These are phyloP conservation scores for Caenorhabditis virilis DNA, from an alignment of 2,888 invertebrate species.

Conservation along the genomic window DNA sequence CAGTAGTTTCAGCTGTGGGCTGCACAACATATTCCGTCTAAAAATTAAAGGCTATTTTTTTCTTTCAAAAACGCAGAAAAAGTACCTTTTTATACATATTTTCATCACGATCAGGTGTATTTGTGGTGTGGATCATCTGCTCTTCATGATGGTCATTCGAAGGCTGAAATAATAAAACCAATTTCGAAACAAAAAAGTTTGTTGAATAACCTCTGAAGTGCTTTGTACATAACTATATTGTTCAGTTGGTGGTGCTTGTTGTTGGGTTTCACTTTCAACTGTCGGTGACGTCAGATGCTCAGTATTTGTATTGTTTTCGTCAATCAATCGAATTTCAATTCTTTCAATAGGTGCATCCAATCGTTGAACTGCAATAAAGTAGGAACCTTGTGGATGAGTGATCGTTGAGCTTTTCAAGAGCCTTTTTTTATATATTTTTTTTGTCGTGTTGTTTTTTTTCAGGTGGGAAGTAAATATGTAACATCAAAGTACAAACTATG, in stretches of 20 bases:
- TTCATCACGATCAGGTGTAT: slow-evolving; percentile 4
- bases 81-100: slow-evolving; percentile 30
- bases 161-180: neutral
- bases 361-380: slow-evolving; percentile 34
- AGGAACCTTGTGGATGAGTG: neutral
- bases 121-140: neutral
- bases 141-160: neutral
- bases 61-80: slow-evolving; percentile 5
- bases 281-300: neutral
- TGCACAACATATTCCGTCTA: slow-evolving; percentile 26
- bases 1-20: slow-evolving; percentile 7
- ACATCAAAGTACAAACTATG: neutral
- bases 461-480: neutral
- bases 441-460: too few relatives aligned
- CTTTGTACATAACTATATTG: too few relatives aligned
- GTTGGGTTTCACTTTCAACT: too few relatives aligned
- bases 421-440: neutral
- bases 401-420: neutral
- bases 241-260: too few relatives aligned
- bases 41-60: neutral
- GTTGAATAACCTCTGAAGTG: neutral
- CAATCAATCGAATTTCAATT: slow-evolving; percentile 57
- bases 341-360: slow-evolving; percentile 52
- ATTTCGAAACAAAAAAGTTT: too few relatives aligned
- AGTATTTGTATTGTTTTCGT: slow-evolving; percentile 38